A percentile compares a stretch with the other conserved stretches of the same genome.
These are phyloP conservation scores for Hormaphis cornu DNA, from an alignment of 1,140 invertebrate genomes.

Conservation along the genomic window DNA sequence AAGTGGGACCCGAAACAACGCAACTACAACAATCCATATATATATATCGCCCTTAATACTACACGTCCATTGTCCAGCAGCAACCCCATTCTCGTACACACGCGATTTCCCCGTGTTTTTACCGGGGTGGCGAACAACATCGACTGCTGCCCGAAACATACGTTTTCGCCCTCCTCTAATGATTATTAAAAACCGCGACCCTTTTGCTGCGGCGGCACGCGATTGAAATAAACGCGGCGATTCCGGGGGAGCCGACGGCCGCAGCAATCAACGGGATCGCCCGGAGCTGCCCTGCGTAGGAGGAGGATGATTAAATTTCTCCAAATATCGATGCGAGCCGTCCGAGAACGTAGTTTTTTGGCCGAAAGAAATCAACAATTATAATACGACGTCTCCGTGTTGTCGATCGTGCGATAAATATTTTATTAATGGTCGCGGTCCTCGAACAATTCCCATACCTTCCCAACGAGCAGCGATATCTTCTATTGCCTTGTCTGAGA, in stretches of 20 bases:
- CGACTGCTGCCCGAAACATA: slow-evolving; percentile 17
- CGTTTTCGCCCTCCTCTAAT: slow-evolving; percentile 9
- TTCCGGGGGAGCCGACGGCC: too few species aligned
- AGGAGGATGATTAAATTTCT: slow-evolving; percentile 31
- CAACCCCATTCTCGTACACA: neutral
- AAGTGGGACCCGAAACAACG: neutral
- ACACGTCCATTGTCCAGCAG: neutral
- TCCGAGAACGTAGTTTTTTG: too few species aligned
- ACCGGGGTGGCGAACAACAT: slow-evolving; percentile 2
- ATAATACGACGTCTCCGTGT: too few species aligned
- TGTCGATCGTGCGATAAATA: too few species aligned
- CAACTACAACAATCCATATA: too few species aligned
- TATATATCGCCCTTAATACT: too few species aligned
- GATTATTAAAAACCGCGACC: slow-evolving; percentile 32
- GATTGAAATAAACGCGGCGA: slow-evolving; percentile 32
- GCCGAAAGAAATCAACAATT: too few species aligned
- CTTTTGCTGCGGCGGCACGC: slow-evolving; percentile 30
- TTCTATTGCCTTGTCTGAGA: too few species aligned
- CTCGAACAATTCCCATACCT: too few species aligned
- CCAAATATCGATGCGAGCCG: too few species aligned
- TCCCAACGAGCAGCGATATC: too few species aligned
- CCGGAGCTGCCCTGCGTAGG: slow-evolving; percentile 14
- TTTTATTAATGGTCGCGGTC: too few species aligned
- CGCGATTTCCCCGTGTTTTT: neutral
- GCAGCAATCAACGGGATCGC: slow-evolving; percentile 31